Evolutionary conservation across 2,113 vertebrate species (phyloP).

Genomic region (Tretioscincus oriximinensis): DNA sequence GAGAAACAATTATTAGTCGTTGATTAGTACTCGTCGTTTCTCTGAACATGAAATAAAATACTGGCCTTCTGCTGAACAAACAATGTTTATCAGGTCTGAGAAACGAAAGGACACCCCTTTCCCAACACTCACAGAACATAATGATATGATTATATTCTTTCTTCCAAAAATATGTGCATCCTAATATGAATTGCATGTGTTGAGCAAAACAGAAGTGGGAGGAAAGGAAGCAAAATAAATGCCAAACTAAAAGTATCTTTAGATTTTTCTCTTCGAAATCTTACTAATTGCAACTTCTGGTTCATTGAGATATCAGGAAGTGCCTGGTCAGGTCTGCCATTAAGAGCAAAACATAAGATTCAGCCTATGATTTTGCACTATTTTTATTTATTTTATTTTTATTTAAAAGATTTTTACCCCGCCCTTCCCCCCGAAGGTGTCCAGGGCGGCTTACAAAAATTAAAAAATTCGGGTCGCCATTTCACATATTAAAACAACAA

Average conservation of each 20-base stretch:
- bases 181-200: neutral
- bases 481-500: neutral
- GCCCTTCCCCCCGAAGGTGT: too few species aligned
- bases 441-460: too few species aligned
- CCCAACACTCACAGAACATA: neutral
- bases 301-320: neutral
- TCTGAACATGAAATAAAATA: constrained; percentile 7
- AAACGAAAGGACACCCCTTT: neutral
- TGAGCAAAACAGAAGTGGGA: neutral
- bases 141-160: fast-evolving
- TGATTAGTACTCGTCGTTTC: neutral
- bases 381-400: too few species aligned
- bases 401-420: too few species aligned
- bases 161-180: neutral
- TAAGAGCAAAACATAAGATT: neutral
- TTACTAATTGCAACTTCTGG: neutral
- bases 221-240: neutral
- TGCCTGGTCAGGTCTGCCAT: neutral
- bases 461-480: too few species aligned
- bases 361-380: neutral
- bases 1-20: neutral
- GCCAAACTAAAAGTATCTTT: neutral
- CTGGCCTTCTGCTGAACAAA: constrained; percentile 4
- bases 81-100: neutral
- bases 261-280: neutral